phyloP scores from a whole-genome alignment of 2,888 invertebrate species.

The Vesta saturnalis region DNA sequence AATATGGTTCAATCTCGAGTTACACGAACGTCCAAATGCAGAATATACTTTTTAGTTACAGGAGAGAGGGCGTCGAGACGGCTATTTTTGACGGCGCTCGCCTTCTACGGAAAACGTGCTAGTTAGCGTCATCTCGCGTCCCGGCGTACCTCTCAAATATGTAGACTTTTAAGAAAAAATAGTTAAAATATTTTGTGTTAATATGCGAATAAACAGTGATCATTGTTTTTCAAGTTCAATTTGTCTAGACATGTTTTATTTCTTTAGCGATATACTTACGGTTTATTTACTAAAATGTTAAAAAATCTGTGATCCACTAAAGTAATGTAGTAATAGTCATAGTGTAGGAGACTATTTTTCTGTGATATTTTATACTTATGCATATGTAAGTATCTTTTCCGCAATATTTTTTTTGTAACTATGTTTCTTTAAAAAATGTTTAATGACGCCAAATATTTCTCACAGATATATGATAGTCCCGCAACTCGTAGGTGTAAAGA shows the following conservation, averaged over 20 bases:
- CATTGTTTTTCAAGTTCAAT: neutral
- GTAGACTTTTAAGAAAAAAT: constrained; percentile 23
- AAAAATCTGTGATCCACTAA: constrained; percentile 19
- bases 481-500: too few relatives aligned
- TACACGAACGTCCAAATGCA: constrained; percentile 73
- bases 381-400: neutral
- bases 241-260: neutral
- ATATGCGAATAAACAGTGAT: neutral
- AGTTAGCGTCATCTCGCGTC: constrained; percentile 37
- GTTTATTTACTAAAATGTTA: neutral
- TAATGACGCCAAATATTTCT: too few relatives aligned
- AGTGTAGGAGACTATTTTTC: neutral
- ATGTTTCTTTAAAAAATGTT: too few relatives aligned
- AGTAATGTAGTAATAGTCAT: neutral
- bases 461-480: too few relatives aligned
- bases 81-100: constrained; percentile 57
- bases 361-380: constrained; percentile 4
- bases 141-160: constrained; percentile 30
- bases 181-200: constrained; percentile 11
- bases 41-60: constrained; percentile 63
- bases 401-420: neutral
- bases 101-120: constrained; percentile 56
- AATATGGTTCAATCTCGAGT: constrained; percentile 76
- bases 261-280: neutral
- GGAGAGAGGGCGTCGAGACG: constrained; percentile 60